phyloP scores from a whole-genome alignment of 2,113 vertebrate genomes.

The Myanophis thanlyinensis region DNA sequence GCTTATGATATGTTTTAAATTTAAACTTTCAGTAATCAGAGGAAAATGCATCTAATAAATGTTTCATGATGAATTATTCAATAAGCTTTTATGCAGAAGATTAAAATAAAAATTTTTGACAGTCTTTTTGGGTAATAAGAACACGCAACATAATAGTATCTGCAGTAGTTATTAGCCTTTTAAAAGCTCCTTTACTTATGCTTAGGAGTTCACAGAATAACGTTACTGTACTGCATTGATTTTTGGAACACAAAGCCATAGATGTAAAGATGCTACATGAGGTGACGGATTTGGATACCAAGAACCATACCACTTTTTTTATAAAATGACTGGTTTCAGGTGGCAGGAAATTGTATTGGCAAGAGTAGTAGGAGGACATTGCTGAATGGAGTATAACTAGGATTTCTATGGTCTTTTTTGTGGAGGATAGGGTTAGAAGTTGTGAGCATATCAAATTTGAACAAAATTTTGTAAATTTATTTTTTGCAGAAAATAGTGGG shows the following conservation, averaged over 20 bases:
- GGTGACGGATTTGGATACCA: background rate
- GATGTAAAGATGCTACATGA: background rate
- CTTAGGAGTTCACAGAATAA: background rate
- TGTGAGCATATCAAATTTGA: background rate
- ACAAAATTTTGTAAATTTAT: background rate
- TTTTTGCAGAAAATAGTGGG: background rate
- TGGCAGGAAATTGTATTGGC: background rate
- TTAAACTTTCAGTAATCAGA: slow-evolving; percentile 41
- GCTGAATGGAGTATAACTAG: background rate
- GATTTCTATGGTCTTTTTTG: background rate
- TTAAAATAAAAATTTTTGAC: slow-evolving; percentile 29
- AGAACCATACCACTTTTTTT: background rate
- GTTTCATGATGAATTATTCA: slow-evolving; percentile 49
- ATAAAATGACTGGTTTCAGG: background rate
- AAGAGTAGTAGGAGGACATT: background rate
- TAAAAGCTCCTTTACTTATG: background rate
- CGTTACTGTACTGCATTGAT: background rate
- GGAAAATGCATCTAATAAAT: slow-evolving; percentile 48
- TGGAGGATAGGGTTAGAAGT: background rate
- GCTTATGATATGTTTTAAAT: slow-evolving; percentile 39
- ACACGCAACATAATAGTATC: background rate
- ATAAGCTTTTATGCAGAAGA: slow-evolving; percentile 10
- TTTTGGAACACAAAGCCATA: background rate
- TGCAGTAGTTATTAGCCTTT: background rate
- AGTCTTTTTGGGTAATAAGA: slow-evolving; percentile 6